phyloP scores from a whole-genome alignment of 2,888 invertebrate genomes.

The Lithophane ornitopus region DNA sequence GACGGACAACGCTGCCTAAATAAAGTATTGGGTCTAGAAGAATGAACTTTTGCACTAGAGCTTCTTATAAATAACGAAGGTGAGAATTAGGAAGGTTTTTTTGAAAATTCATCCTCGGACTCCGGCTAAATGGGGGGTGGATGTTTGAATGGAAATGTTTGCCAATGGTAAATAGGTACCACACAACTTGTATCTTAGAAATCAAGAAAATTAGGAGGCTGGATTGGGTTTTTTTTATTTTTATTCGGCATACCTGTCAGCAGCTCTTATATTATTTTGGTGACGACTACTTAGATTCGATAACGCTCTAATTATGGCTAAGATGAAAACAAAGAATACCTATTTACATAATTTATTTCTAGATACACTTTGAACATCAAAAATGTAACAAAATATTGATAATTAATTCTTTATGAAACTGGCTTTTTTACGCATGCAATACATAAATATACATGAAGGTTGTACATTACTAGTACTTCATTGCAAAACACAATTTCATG shows the following conservation, averaged over 20 bases:
- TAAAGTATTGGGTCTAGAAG: too few relatives aligned
- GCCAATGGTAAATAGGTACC: too few relatives aligned
- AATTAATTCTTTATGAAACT: not conserved
- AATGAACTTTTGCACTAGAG: too few relatives aligned
- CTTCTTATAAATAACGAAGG: too few relatives aligned
- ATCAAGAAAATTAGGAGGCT: too few relatives aligned
- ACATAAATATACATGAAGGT: not conserved
- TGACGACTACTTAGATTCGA: not conserved
- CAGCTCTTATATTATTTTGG: not conserved
- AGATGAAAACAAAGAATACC: not conserved
- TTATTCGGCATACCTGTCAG: not conserved
- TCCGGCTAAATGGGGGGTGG: too few relatives aligned
- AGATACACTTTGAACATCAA: not conserved
- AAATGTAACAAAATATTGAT: not conserved
- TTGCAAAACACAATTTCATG: constrained; percentile 15
- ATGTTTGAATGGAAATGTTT: too few relatives aligned
- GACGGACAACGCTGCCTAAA: too few relatives aligned
- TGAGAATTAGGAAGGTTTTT: too few relatives aligned
- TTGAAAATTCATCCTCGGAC: too few relatives aligned
- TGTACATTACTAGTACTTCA: not conserved
- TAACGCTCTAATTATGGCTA: not conserved
- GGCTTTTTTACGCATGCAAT: not conserved
- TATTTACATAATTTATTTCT: not conserved
- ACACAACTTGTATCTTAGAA: too few relatives aligned
- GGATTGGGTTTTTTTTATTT: not conserved